Percentiles rank a stretch among this genome's conserved stretches.
These are phyloP conservation scores for Limnodromus scolopaceus DNA, from an alignment of 2,797 vertebrate genomes.

Conservation along the genomic window DNA sequence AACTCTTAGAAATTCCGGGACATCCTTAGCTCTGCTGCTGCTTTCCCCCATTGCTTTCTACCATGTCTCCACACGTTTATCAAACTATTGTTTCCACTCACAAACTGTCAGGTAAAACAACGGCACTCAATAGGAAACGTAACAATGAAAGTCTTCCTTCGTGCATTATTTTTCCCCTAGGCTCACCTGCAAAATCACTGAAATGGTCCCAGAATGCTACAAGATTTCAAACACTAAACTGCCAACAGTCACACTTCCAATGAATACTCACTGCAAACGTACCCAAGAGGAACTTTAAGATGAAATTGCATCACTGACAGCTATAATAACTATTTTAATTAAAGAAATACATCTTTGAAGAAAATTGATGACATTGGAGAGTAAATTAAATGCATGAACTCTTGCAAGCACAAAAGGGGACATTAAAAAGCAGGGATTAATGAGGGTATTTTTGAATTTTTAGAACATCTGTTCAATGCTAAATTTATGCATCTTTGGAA, in stretches of 20 bases:
- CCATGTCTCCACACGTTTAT: neutral
- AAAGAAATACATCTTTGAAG: neutral
- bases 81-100: neutral
- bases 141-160: neutral
- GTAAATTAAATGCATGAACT: neutral
- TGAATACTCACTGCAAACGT: neutral
- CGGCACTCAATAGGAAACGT: rapidly evolving
- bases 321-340: neutral
- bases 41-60: neutral
- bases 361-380: neutral
- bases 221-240: neutral
- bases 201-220: neutral
- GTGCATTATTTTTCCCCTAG: neutral
- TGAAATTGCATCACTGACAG: neutral
- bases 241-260: neutral
- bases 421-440: neutral
- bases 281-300: neutral
- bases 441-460: neutral
- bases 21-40: neutral
- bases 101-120: neutral
- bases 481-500: neutral
- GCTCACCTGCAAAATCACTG: neutral
- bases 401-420: neutral
- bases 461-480: neutral
- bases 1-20: neutral